Base-by-base conservation (phyloP, 2,113 vertebrate genomes). In the Burhinus bistriatus region DNA sequence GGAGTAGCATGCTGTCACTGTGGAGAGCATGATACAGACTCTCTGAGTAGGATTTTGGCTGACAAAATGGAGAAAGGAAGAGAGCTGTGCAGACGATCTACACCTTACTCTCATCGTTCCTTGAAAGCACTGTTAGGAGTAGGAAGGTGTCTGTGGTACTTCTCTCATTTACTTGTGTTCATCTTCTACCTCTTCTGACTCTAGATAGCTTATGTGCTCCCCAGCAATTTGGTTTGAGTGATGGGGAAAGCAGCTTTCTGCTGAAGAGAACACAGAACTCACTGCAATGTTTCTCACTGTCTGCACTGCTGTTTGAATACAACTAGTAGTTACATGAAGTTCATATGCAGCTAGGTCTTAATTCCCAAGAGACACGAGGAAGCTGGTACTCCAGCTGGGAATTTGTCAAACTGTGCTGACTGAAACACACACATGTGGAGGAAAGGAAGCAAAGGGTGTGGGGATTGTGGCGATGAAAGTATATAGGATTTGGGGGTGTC, bases 401-500 rank as follows among this genome's bases (percentile, higher is more conserved):
- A 44, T 83, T 70, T 75, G 12, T 78, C 45, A 52, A 26, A 42
- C n/a, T 54, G 68, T 85, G 40, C 36, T 87, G 47, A 15, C 58
- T 42, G 47, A 87, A 71, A 30, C 19, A 36, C 4, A 7, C 1
- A 1, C 13, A 27, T 6, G 11, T 26, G 30, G 87, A 49, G 15
- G 7, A 6, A 87, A 83, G 30, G 23, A 72, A 77, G 23, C 17
- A 89, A 71, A 87, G 7, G 3, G 1, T 40, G 17, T 62, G 30
- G 26, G 12, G 34, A 44, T 29, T 68, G 34, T 68, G 81, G 15
- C 57, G 87, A 13, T 34, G 29, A 52, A 57, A 47, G 7, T 45
- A 22, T 45, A 0, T n/a, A n/a, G 25, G 13, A 45, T 80, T 76
- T 89, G 40, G 14, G 8, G 0, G 0, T 75, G 32, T 54, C 18